Base-by-base conservation (phyloP, 2,888 invertebrate genomes). In the Orthonychiurus folsomi region DNA sequence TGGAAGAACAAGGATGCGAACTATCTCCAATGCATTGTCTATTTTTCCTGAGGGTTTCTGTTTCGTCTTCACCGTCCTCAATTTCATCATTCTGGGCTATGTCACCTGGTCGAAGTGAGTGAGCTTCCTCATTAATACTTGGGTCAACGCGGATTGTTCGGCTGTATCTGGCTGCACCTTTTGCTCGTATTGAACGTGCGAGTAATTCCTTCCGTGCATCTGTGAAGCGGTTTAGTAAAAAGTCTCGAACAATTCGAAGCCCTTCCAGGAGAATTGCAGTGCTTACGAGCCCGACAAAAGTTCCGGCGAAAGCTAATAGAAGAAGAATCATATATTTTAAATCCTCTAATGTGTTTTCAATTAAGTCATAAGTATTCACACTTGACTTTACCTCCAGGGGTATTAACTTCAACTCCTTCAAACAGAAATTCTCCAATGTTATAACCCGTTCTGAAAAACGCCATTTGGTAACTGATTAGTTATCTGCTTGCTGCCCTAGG, bases 191-290 rank as follows among this genome's bases (percentile, higher is more conserved):
- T 52, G 52, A 23, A 5, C 5, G n/a, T 12, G 20, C 5, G 20
- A 52, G 5, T 9, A 23, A 52, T n/a, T 52, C 21, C 52, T 52
- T 52, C 52, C 52, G 5, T 23, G 52, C 24, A 52, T 52, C 52
- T 5, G 24, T 23, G 24, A 52, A 52, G 56, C 60, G 59, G n/a
- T 60, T 27, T 1, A 66, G 24, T 3, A 67, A 56, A 52, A 61
- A 28, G 50, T 62, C 61, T 50, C 69, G 60, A 12, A 69, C 27
- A 23, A 56, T 61, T 27, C 66, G 62, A 23, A 71, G 50, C n/a
- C 66, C 71, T 66, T 71, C 71, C 59, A 64, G 70, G 0, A 67
- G 25, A 9, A 71, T 57, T 18, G 67, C 66, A 0, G 65, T 56
- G 28, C 67, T 64, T 9, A 66, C 50, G 1, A 71, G 56, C 25